Percentiles rank a stretch among this genome's conserved stretches.
phyloP scores from a whole-genome alignment of 2,888 invertebrate genomes.

The Eilema sororculum region DNA sequence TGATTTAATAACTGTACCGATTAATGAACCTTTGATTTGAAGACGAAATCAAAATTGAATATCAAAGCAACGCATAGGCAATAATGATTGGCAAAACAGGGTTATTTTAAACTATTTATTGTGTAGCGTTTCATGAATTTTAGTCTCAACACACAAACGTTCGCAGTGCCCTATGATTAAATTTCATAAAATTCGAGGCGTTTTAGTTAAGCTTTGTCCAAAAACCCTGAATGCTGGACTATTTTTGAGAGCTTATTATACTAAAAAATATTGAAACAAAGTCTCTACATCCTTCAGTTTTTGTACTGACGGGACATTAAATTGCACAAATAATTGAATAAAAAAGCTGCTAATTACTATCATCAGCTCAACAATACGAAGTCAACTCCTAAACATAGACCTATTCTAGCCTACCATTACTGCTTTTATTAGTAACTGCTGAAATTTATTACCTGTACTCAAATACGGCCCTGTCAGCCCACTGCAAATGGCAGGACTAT shows the following conservation, averaged over 20 bases:
- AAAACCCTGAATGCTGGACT: too few relatives aligned
- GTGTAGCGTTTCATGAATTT: too few relatives aligned
- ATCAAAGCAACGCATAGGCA: too few relatives aligned
- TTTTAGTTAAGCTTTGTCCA: too few relatives aligned
- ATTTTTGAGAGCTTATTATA: neutral
- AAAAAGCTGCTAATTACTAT: neutral
- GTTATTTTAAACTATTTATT: too few relatives aligned
- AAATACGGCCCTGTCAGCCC: neutral
- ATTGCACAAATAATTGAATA: neutral
- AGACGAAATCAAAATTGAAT: too few relatives aligned
- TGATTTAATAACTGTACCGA: neutral
- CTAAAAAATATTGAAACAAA: neutral
- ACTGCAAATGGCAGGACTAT: conserved; percentile 47
- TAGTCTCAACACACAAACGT: too few relatives aligned
- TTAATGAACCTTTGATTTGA: too few relatives aligned
- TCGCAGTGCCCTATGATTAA: too few relatives aligned
- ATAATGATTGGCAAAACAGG: too few relatives aligned
- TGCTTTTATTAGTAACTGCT: neutral
- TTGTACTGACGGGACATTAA: neutral
- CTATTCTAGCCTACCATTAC: neutral
- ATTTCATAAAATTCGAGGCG: too few relatives aligned
- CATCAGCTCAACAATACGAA: neutral
- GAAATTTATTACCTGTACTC: neutral
- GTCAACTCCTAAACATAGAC: neutral
- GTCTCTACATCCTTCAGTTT: neutral